Evolutionary conservation across 2,888 invertebrate species (phyloP), one percentile per base, ranked within the genome.

Genomic region (Drosophila merina): DNA sequence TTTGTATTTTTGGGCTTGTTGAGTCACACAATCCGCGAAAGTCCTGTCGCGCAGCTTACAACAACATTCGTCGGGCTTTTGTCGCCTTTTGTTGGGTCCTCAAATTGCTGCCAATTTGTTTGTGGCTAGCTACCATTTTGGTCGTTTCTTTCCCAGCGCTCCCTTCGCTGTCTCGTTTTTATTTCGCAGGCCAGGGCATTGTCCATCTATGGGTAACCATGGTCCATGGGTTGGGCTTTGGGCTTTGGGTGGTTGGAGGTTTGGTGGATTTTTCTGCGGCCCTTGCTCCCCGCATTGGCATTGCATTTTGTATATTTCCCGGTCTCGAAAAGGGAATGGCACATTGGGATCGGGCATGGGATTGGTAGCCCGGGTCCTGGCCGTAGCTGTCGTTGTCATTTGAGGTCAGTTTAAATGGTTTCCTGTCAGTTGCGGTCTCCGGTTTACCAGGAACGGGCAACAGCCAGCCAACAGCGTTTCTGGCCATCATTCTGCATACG

Each of bases 361-460:
- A 12, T 5, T 50, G 33, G 30, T 44, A 40, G 63, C 52, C 44
- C 56, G 68, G 55, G 56, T 51, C 59, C 55, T 67, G 59, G 49
- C 76, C 78, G 74, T 70, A 70, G 77, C 76, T 86, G 88, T 50
- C 81, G 81, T 66, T 88, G 84, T 87, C 82, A 76, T 88, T 88
- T 84, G 88, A 86, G 87, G 87, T 84, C 85, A 84, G 79, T 87
- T 88, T 86, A 86, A 88, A 88, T 83, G 88, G 88, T 88, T 88
- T 86, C 86, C 83, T 86, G 88, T 88, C 88, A 86, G 86, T 77
- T 75, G 83, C 42, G 88, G 88, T 86, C 72, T 77, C 80, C 69
- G 84, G 88, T 83, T 83, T 76, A 79, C 80, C 86, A 67, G 59
- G 60, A 69, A 57, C 69, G 74, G 54, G 45, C 52, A 42, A 54